Percentiles rank a stretch among this genome's conserved stretches.
phyloP scores from a whole-genome alignment of 2,113 vertebrate genomes.

The Eublepharis macularius region DNA sequence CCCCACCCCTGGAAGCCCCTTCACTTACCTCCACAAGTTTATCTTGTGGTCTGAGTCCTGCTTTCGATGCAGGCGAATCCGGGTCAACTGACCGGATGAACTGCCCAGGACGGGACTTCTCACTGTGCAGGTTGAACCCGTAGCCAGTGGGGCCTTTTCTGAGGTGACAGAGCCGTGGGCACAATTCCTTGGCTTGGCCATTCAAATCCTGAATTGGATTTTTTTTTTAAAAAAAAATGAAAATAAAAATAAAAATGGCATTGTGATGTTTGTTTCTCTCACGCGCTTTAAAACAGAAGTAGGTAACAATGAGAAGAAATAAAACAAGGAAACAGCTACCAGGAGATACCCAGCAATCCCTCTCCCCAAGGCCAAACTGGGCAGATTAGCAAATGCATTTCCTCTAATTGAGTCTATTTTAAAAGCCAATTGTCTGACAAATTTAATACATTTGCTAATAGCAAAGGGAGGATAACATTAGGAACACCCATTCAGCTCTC shows the following conservation, averaged over 20 bases:
- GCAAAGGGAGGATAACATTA: slow-evolving; percentile 35
- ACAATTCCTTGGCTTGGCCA: slow-evolving; percentile 69
- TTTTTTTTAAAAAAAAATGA: no score
- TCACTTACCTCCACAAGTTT: slow-evolving; percentile 86
- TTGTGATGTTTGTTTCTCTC: background rate
- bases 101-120: slow-evolving; percentile 86
- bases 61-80: slow-evolving; percentile 79
- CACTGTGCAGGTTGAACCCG: slow-evolving; percentile 94
- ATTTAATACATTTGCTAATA: slow-evolving; percentile 56
- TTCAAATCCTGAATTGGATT: slow-evolving; percentile 69
- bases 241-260: background rate
- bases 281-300: background rate
- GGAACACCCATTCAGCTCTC: background rate
- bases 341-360: slow-evolving; percentile 9
- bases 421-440: slow-evolving; percentile 54
- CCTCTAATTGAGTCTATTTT: slow-evolving; percentile 64
- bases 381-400: slow-evolving; percentile 61
- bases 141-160: slow-evolving; percentile 84
- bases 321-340: slow-evolving; percentile 34
- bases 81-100: slow-evolving; percentile 91
- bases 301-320: background rate
- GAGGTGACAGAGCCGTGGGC: slow-evolving; percentile 89
- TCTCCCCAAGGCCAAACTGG: background rate
- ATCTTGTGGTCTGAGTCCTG: slow-evolving; percentile 86
- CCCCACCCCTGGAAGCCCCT: fast-evolving